Conservation (phyloP, 2,113 vertebrate species). For the Marcusenius ussheri region DNA sequence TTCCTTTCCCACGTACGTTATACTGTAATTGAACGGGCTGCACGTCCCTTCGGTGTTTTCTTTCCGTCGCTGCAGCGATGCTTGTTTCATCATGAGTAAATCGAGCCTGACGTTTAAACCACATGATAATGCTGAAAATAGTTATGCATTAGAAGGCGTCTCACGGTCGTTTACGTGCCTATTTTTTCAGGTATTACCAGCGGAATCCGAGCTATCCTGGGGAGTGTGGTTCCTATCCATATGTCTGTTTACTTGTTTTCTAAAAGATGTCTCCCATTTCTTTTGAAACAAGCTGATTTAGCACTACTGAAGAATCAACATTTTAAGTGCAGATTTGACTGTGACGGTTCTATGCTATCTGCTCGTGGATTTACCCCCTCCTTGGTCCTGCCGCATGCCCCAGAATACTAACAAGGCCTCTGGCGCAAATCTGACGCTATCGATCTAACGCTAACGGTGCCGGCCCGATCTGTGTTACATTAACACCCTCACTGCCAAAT, state of each 20-base stretch:
- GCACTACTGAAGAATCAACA: background rate
- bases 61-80: background rate
- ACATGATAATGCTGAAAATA: background rate
- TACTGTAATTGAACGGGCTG: background rate
- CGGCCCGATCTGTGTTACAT: background rate
- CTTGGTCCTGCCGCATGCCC: background rate
- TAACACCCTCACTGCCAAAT: background rate
- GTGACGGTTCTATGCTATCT: background rate
- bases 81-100: background rate
- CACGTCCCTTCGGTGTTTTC: background rate
- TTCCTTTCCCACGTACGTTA: background rate
- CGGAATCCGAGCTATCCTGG: background rate
- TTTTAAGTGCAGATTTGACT: background rate
- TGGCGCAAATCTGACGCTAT: background rate
- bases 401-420: background rate
- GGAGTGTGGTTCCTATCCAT: background rate
- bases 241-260: background rate
- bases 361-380: background rate
- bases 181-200: background rate
- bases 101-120: background rate
- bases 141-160: background rate
- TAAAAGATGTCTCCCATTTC: background rate
- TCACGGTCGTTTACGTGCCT: background rate
- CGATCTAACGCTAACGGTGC: background rate
- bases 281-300: background rate